Evolutionary conservation across 2,797 vertebrate species (phyloP), one percentile per base, ranked within the genome.

Genomic region (Sylvilagus floridanus): DNA sequence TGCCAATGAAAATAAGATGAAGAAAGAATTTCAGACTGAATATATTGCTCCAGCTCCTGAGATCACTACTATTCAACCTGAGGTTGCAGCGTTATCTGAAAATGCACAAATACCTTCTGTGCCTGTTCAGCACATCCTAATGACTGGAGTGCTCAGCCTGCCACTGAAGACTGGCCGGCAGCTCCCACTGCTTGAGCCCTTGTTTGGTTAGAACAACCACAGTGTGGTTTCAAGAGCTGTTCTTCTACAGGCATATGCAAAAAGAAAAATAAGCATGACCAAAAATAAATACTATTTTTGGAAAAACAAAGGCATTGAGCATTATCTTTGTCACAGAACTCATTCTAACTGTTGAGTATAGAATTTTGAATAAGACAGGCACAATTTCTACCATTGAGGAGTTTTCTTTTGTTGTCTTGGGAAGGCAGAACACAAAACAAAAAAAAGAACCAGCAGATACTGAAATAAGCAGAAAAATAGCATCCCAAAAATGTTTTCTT

Each of bases 101-200:
- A 17, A 16, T 12, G 21, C 0, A 2, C 0, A 14, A 26, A 21
- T 32, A 1, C 22, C 28, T 21, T n/a, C 24, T 52, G 11, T 60
- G 52, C 52, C 24, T 50, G 1, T 7, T 47, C 6, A 62, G 24
- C 24, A 11, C 35, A 50, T 73, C 6, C 5, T 42, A 28, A 84
- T 32, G n/a, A 63, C 26, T 7, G 26, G 7, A 50, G 10, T 4
- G 0, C 19, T 77, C 26, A 89, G n/a, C 52, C n/a, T 62, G 9
- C 71, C 26, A 14, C 63, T 24, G 26, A 66, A 6, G 26, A 62
- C 26, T 9, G 7, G n/a, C 8, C 54, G 71, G 54, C 3, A 69
- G 17, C 11, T 76, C 7, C 4, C 73, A 35, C 30, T n/a, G 9
- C 13, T 63, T 37, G 24, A 4, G 28, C 28, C 77, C 52, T 54